Conservation (phyloP, 1,140 invertebrate species). For the Bombus cullumanus region DNA sequence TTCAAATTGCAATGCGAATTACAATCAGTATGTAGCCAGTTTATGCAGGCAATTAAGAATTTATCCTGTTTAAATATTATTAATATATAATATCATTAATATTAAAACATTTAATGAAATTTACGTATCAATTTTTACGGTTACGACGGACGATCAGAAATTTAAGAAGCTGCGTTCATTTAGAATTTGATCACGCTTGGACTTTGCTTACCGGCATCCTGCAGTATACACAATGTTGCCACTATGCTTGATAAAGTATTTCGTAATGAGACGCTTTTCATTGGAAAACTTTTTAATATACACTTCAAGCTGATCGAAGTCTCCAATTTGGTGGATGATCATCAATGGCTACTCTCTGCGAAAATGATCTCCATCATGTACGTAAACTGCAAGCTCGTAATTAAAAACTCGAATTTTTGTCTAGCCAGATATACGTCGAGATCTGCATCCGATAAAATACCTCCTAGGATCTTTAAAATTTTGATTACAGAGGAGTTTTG, state of each 20-base stretch:
- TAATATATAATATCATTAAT: no score
- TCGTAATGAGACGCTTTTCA: conserved; percentile 62
- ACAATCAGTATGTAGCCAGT: background rate
- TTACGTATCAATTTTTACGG: background rate
- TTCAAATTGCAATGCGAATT: no score
- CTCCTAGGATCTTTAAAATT: background rate
- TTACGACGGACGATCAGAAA: accelerated
- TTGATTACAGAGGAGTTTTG: conserved; percentile 61
- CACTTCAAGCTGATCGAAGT: conserved; percentile 73
- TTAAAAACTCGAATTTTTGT: background rate
- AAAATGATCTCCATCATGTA: conserved; percentile 51
- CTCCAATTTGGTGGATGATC: conserved; percentile 67
- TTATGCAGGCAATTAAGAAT: background rate
- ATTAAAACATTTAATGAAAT: no score
- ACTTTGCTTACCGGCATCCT: conserved; percentile 77
- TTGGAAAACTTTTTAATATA: conserved; percentile 68
- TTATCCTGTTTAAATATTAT: background rate
- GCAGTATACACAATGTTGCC: conserved; percentile 65
- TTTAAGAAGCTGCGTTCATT: background rate
- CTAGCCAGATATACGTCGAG: accelerated
- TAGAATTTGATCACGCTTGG: conserved; percentile 76
- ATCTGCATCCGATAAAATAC: background rate
- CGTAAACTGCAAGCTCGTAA: conserved; percentile 1
- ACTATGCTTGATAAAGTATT: conserved; percentile 70
- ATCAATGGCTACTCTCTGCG: conserved; percentile 64